Base-by-base conservation (phyloP, 1,140 invertebrate species). In the Lepidurus couesii region DNA sequence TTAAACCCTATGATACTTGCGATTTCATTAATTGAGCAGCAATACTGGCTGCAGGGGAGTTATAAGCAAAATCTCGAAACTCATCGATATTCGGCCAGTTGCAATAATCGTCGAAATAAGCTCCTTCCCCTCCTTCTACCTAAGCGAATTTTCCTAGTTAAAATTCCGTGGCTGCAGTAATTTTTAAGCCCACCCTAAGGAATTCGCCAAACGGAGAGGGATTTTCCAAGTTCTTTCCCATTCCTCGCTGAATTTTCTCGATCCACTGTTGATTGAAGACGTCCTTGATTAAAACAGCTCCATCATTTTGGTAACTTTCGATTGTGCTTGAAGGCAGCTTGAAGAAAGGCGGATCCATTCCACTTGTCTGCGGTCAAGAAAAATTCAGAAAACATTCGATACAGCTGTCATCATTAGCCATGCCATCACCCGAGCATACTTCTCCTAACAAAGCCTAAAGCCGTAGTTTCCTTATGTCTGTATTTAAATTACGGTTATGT, bases 61-160 rank as follows among this genome's bases (percentile, higher is more conserved):
- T 73, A 45, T 79, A 82, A 8, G 82, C 80, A 24, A 76, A 83
- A 7, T 83, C 81, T 13, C 78, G 24, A 74, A 84, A 83, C 79
- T 84, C 82, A 2, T 78, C 73, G 10, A 84, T 83, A 43, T 77
- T 75, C 42, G 44, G 73, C 84, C 84, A 84, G 78, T 84, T 84
- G 75, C 84, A 84, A 76, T 83, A 84, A 77, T 84, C 84, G 75
- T 84, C 80, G 77, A 84, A 84, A 76, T 82, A 84, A 75, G 78
- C 76, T 7, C 83, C 84, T 24, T 78, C 53, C 9, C 53, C 13
- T 21, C 21, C 13, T 65, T 65, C 21, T n/a, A 21, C n/a, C 53
- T 65, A 65, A 7, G n/a, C 8, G 1, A 65, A 65, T 9, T 16
- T 65, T 65, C 53, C 3, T 3, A 34, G 3, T 34, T 34, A 34